These are phyloP conservation scores for Phoebastria nigripes DNA, from an alignment of 2,797 vertebrate genomes.

Conservation along the genomic window DNA sequence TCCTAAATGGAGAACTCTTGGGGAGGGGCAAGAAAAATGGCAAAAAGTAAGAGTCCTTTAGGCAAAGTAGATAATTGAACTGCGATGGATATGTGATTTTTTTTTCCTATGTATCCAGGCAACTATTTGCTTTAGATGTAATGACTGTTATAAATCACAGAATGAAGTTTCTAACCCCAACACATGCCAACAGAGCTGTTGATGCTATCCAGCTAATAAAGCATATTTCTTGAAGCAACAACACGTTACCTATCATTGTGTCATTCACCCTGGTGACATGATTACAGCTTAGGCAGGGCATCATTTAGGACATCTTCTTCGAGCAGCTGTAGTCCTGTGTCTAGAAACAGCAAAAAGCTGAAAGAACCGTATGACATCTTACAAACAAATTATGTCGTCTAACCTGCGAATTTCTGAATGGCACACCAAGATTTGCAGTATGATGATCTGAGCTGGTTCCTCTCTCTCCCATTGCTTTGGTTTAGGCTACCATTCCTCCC, in stretches of 20 bases:
- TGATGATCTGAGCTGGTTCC: neutral
- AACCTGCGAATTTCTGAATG: neutral
- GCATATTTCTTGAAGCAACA: neutral
- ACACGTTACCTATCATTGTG: neutral
- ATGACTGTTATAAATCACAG: slow-evolving; percentile 58
- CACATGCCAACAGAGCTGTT: neutral
- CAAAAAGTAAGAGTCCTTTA: neutral
- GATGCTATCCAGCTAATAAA: neutral
- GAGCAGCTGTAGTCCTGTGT: neutral
- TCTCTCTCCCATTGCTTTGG: neutral
- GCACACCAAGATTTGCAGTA: fast-evolving
- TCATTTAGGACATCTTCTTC: neutral
- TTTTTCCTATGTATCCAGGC: neutral
- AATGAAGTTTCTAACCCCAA: neutral
- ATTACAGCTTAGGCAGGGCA: neutral
- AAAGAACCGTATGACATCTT: fast-evolving
- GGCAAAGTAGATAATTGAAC: slow-evolving; percentile 35
- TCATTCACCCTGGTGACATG: neutral
- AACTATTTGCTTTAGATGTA: slow-evolving; percentile 38
- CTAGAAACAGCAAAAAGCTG: neutral
- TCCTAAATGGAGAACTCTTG: neutral
- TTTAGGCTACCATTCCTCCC: neutral
- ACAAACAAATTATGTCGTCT: fast-evolving
- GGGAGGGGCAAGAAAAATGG: neutral
- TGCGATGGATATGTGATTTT: neutral